A percentile compares a stretch with the other conserved stretches of the same genome.
Evolutionary conservation across 2,797 vertebrate species (phyloP).

Genomic region (Tokudaia tokunoshimensis): DNA sequence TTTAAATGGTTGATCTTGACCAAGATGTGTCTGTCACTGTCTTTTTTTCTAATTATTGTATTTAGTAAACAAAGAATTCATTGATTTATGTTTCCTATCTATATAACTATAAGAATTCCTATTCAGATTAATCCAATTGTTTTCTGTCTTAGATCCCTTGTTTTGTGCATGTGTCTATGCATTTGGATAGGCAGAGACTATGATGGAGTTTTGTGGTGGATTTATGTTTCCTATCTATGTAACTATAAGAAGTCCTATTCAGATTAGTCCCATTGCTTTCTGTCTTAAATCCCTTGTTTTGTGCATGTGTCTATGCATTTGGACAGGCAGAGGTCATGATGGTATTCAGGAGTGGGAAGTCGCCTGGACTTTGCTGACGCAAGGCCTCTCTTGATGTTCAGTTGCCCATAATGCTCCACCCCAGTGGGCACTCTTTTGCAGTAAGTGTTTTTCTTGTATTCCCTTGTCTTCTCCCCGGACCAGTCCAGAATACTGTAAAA

Average conservation of each 20-base stretch:
- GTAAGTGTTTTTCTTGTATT: background rate
- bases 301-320: background rate
- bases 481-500: background rate
- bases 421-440: background rate
- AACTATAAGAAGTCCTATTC: background rate
- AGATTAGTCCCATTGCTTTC: background rate
- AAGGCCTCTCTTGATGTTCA: too few relatives aligned
- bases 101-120: background rate
- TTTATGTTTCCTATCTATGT: background rate
- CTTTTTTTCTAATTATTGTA: slow-evolving; percentile 29
- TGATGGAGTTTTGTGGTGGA: background rate
- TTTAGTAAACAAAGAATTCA: slow-evolving; percentile 30
- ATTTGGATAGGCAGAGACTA: background rate
- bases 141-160: background rate
- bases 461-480: background rate
- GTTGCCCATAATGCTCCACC: background rate
- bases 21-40: slow-evolving; percentile 9
- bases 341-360: background rate
- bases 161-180: background rate
- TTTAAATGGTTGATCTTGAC: background rate
- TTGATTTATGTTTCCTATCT: background rate
- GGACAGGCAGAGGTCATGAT: background rate
- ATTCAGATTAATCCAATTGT: background rate
- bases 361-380: background rate
- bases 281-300: background rate